A percentile compares a stretch with the other conserved stretches of the same genome.
Conservation (phyloP, 2,797 vertebrate genomes). For the Catostomus latipinnis region DNA sequence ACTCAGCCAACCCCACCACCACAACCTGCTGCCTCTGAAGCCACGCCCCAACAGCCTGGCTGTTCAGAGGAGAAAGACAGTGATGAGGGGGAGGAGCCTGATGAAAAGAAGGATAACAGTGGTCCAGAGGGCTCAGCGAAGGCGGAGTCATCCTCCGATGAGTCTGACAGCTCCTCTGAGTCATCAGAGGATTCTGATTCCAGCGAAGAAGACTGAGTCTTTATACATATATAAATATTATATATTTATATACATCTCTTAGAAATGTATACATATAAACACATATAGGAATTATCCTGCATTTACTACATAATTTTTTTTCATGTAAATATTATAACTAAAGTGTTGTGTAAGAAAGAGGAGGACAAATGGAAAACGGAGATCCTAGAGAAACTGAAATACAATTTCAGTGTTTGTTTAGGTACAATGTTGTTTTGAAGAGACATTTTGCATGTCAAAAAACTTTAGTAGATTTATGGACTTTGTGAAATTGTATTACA, state of each 20-base stretch:
- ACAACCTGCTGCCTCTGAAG: conserved; percentile 74
- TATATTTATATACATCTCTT: conserved; percentile 85
- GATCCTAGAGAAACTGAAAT: conserved; percentile 88
- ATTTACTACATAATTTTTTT: conserved; percentile 82
- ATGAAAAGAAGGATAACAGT: conserved; percentile 91
- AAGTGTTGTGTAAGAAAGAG: conserved; percentile 90
- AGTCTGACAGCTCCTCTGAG: conserved; percentile 88
- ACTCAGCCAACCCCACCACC: conserved; percentile 78
- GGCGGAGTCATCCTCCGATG: conserved; percentile 90
- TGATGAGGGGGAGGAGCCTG: conserved; percentile 83
- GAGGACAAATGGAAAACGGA: conserved; percentile 45
- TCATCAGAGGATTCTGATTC: conserved; percentile 93
- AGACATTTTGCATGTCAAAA: conserved; percentile 97
- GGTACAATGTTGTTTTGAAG: conserved; percentile 95
- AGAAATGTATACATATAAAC: conserved; percentile 74
- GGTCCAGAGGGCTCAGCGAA: conserved; percentile 95
- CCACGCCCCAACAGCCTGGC: conserved; percentile 72
- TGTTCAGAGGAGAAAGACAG: conserved; percentile 75
- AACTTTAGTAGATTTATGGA: conserved; percentile 89
- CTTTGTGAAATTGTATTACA: conserved; percentile 94
- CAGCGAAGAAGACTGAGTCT: conserved; percentile 93
- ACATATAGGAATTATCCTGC: conserved; percentile 81
- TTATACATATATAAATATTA: conserved; percentile 78
- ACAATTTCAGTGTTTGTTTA: conserved; percentile 95
- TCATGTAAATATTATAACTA: conserved; percentile 93